Percentiles rank a stretch among this genome's conserved stretches.
These are phyloP conservation scores for Malurus melanocephalus DNA, from an alignment of 2,113 vertebrate species.

Conservation along the genomic window DNA sequence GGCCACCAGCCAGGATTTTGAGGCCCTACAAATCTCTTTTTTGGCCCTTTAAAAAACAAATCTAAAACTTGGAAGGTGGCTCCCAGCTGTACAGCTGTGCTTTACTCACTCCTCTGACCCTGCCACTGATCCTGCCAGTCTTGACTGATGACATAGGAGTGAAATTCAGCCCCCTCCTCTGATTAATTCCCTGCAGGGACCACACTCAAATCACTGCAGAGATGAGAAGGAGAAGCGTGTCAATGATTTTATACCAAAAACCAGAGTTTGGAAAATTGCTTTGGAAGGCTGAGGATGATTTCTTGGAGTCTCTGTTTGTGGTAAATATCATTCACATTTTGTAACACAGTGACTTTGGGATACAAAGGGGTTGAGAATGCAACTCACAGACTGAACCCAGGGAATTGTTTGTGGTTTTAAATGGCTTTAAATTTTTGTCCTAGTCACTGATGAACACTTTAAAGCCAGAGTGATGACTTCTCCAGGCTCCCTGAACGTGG, in stretches of 20 bases:
- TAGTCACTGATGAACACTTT: neutral
- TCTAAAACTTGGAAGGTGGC: neutral
- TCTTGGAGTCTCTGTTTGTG: slow-evolving; percentile 13
- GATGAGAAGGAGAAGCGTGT: slow-evolving; percentile 18
- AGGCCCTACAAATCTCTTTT: neutral
- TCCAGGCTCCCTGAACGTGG: neutral
- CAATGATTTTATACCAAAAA: slow-evolving; percentile 55
- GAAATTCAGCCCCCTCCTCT: slow-evolving; percentile 25
- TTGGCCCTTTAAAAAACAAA: neutral
- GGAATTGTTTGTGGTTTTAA: neutral
- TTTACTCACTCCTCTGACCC: neutral
- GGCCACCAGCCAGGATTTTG: neutral
- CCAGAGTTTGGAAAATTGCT: slow-evolving; percentile 63
- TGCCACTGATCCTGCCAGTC: neutral
- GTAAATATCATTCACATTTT: slow-evolving; percentile 16
- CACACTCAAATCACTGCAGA: slow-evolving; percentile 25
- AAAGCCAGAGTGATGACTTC: neutral
- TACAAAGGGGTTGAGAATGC: neutral
- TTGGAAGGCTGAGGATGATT: slow-evolving; percentile 42
- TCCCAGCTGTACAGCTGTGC: neutral
- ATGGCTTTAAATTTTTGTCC: neutral
- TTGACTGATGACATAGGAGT: slow-evolving; percentile 1
- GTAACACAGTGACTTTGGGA: neutral
- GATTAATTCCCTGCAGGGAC: slow-evolving; percentile 42
- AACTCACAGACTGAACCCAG: neutral